Evolutionary conservation across 2,888 invertebrate species (phyloP).

Genomic region (Metalampra italica): DNA sequence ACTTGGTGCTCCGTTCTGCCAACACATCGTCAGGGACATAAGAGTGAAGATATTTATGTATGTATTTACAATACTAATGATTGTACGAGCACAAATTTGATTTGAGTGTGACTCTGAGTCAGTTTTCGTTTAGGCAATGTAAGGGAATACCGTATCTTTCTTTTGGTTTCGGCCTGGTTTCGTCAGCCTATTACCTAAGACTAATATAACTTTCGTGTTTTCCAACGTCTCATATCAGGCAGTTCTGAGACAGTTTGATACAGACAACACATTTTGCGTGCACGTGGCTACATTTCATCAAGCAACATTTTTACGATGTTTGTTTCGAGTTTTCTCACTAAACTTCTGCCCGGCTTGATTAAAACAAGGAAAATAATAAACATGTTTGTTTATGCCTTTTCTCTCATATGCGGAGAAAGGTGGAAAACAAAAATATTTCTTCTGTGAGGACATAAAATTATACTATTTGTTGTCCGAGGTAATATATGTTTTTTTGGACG

Average conservation of each 20-base stretch:
- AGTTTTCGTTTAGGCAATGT: no score
- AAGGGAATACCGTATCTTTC: no score
- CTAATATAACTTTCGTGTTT: slow-evolving; percentile 20
- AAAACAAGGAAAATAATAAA: slow-evolving; percentile 34
- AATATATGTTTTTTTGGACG: slow-evolving; percentile 4
- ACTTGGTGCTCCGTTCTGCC: no score
- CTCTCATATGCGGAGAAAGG: slow-evolving; percentile 8
- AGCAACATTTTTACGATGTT: slow-evolving; percentile 46
- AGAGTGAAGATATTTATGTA: no score
- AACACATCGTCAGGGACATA: no score
- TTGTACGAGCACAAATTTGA: no score
- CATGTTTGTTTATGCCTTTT: slow-evolving; percentile 19
- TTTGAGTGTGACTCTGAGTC: no score
- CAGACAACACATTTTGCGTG: slow-evolving; percentile 13
- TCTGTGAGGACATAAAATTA: slow-evolving; percentile 5
- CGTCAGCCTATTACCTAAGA: neutral
- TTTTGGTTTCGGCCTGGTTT: no score
- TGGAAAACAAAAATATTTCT: slow-evolving; percentile 9
- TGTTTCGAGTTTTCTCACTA: slow-evolving; percentile 36
- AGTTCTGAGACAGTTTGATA: slow-evolving; percentile 28
- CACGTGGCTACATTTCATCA: slow-evolving; percentile 16
- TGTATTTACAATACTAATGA: no score
- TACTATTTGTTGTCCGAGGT: neutral
- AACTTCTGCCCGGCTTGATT: slow-evolving; percentile 36
- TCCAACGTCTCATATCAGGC: slow-evolving; percentile 24